phyloP scores from a whole-genome alignment of 2,888 invertebrate species.

The Ditula angustiorana region DNA sequence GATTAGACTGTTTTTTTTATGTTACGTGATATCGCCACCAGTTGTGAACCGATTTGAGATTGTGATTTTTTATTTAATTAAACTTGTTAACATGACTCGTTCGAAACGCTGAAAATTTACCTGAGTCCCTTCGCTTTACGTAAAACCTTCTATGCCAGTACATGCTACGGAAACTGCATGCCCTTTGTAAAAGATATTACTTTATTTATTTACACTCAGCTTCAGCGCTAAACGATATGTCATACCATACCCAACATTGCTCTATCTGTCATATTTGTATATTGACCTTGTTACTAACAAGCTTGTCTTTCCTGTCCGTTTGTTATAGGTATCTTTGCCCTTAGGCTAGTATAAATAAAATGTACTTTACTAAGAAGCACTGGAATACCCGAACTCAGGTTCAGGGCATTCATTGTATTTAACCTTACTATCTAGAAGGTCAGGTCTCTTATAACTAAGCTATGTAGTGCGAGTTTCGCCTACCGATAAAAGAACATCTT shows the following conservation, averaged over 20 bases:
- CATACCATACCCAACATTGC: neutral
- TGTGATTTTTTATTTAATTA: no score
- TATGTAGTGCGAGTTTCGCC: neutral
- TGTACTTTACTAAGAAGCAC: neutral
- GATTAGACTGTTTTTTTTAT: no score
- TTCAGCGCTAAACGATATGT: slow-evolving; percentile 16
- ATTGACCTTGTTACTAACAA: neutral
- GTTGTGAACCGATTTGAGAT: no score
- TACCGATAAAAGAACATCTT: slow-evolving; percentile 22
- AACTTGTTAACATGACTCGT: neutral
- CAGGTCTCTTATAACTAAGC: slow-evolving; percentile 9
- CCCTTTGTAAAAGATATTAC: neutral
- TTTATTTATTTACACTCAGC: neutral
- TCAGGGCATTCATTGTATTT: slow-evolving; percentile 18
- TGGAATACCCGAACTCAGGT: slow-evolving; percentile 2
- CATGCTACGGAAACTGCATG: slow-evolving; percentile 1
- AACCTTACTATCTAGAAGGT: slow-evolving; percentile 23
- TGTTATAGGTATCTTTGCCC: neutral
- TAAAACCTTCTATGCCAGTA: neutral
- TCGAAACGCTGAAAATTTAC: neutral
- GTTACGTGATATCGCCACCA: no score
- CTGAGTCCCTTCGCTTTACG: neutral
- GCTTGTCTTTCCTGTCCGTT: neutral
- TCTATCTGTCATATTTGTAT: neutral
- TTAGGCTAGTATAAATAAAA: neutral